These are phyloP conservation scores for Dryococelus australis DNA, from an alignment of 2,888 invertebrate species.

Conservation along the genomic window DNA sequence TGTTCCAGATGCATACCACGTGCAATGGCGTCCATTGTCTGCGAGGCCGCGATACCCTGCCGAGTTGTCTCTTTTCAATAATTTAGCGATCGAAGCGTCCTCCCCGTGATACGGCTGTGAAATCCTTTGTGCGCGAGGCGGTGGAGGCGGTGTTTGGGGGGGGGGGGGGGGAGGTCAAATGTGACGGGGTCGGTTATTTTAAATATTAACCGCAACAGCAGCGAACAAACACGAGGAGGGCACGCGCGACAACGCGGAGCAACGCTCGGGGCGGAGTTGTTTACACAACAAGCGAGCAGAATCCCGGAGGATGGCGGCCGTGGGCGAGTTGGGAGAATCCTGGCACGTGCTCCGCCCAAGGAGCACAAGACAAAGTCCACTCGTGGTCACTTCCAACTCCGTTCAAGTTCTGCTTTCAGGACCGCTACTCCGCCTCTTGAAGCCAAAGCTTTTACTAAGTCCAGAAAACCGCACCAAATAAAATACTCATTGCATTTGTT, in stretches of 20 bases:
- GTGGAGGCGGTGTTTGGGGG: too few relatives aligned
- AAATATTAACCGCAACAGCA: background rate
- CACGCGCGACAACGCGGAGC: background rate
- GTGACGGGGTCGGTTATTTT: background rate
- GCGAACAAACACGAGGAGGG: background rate
- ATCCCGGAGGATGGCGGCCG: background rate
- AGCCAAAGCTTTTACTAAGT: too few relatives aligned
- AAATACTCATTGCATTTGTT: too few relatives aligned
- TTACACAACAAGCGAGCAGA: background rate
- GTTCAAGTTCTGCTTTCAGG: too few relatives aligned
- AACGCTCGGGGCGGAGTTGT: background rate
- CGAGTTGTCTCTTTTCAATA: background rate
- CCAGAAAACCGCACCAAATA: too few relatives aligned
- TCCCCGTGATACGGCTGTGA: background rate
- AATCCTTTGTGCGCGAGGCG: background rate
- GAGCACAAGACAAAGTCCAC: background rate
- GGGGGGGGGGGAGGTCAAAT: background rate
- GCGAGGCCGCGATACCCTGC: background rate
- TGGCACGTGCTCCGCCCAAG: background rate
- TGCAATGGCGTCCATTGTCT: too few relatives aligned
- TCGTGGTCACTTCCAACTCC: too few relatives aligned
- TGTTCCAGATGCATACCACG: too few relatives aligned
- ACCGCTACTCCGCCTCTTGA: too few relatives aligned
- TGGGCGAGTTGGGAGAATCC: background rate
- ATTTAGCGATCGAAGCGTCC: background rate